These are phyloP conservation scores for Sarcophaga bullata DNA, from an alignment of 1,140 invertebrate species.

Conservation along the genomic window DNA sequence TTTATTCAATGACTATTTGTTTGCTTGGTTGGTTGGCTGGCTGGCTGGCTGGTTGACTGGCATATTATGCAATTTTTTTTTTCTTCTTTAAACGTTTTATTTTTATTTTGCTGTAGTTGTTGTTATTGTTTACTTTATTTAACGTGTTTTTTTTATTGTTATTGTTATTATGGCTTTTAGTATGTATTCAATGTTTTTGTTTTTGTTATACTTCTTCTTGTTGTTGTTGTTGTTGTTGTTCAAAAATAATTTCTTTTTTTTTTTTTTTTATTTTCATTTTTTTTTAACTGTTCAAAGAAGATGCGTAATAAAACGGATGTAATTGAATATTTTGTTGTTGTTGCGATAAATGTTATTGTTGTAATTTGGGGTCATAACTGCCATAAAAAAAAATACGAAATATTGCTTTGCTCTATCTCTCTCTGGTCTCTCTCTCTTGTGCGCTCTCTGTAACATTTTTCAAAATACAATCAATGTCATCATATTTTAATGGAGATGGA, in stretches of 20 bases:
- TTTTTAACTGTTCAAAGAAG: neutral
- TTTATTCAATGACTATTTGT: too few species aligned
- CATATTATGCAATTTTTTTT: constrained; percentile 21
- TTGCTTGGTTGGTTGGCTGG: neutral
- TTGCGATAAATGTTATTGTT: neutral
- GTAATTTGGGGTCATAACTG: too few species aligned
- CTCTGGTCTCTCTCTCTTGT: too few species aligned
- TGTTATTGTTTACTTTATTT: neutral
- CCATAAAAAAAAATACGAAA: too few species aligned
- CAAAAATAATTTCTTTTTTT: neutral
- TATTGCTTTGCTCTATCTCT: too few species aligned
- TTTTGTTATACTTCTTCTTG: too few species aligned
- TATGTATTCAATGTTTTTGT: neutral
- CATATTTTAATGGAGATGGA: too few species aligned
- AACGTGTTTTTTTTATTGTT: neutral
- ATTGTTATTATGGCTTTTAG: too few species aligned
- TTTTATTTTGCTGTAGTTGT: neutral
- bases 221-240: neutral
- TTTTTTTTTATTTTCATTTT: too few species aligned
- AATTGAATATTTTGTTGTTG: neutral
- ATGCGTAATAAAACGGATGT: constrained; percentile 9
- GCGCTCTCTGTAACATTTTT: too few species aligned
- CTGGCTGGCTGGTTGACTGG: neutral
- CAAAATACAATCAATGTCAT: too few species aligned
- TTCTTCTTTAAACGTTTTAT: too few species aligned